These are phyloP conservation scores for Tichodroma muraria DNA, from an alignment of 2,113 vertebrate species.

Conservation along the genomic window DNA sequence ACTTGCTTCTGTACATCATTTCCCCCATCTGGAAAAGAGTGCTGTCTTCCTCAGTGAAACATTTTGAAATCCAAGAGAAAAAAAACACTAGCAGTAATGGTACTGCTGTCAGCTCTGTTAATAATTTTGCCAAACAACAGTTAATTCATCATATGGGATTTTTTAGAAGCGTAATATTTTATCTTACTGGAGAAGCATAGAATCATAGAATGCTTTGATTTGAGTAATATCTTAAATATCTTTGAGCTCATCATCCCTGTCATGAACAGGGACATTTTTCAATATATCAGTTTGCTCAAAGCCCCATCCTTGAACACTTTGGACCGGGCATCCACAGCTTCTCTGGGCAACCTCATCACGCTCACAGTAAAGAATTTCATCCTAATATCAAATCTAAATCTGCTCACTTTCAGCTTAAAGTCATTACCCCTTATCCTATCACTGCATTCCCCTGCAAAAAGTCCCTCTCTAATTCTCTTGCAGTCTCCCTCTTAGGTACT, in stretches of 20 bases:
- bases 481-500: background rate
- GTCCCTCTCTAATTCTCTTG: background rate
- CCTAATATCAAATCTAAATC: background rate
- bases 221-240: background rate
- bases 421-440: background rate
- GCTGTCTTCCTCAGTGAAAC: background rate
- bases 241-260: background rate
- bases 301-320: background rate
- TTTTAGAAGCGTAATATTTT: background rate
- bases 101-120: background rate
- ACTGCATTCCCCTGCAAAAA: background rate
- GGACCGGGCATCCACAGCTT: background rate
- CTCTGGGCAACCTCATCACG: background rate
- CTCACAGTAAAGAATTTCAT: background rate
- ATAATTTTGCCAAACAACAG: background rate
- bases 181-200: background rate
- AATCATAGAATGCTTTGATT: background rate
- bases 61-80: background rate
- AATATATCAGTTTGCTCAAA: background rate
- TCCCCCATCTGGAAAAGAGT: background rate
- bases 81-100: background rate
- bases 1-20: background rate
- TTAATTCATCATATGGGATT: background rate
- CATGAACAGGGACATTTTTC: background rate
- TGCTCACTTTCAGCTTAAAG: background rate